Base-by-base conservation (phyloP, 2,888 invertebrate species). In the Melieria picta region DNA sequence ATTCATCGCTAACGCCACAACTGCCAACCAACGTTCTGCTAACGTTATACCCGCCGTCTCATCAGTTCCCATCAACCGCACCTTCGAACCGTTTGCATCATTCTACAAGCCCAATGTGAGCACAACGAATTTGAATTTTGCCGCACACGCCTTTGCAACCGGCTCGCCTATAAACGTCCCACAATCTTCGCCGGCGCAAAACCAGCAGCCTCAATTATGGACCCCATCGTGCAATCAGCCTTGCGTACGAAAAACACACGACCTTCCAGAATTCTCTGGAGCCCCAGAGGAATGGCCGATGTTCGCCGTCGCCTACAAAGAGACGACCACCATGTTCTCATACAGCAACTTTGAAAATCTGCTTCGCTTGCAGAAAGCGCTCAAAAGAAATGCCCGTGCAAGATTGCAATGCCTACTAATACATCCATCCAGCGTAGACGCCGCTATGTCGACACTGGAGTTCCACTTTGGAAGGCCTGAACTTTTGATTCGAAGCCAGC, bases 231-330 rank as follows among this genome's bases (percentile, higher is more conserved):
- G 30, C 11, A 50, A 50, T 10, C 60, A 69, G 13, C 66, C 63
- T 6, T 55, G 43, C 16, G 65, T 65, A 47, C 68, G 71, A 50
- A 73, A 73, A 45, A 5, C 71, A 50, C 61, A 63, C 11, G 71
- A 71, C 47, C 46, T 73, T 43, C 73, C 74, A 5, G 74, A 74
- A 47, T 72, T 74, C 13, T 61, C 13, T 57, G 71, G 74, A 11
- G 57, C 43, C 7, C 72, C 69, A 1, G 65, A 71, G 42, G 63
- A 68, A 45, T 73, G 71, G 71, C 73, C 71, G 45, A 68, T 73
- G 48, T 73, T 73, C 43, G 48, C 61, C 16, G 65, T 58, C 4
- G 63, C 66, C 4, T 73, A 58, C 13, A 72, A 13, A 9, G 72
- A 72, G 13, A 68, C 72, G 4, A 72, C 65, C 6, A n/a, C 16